These are phyloP conservation scores for Paramormyrops kingsleyae DNA, from an alignment of 2,113 vertebrate species.

Conservation along the genomic window DNA sequence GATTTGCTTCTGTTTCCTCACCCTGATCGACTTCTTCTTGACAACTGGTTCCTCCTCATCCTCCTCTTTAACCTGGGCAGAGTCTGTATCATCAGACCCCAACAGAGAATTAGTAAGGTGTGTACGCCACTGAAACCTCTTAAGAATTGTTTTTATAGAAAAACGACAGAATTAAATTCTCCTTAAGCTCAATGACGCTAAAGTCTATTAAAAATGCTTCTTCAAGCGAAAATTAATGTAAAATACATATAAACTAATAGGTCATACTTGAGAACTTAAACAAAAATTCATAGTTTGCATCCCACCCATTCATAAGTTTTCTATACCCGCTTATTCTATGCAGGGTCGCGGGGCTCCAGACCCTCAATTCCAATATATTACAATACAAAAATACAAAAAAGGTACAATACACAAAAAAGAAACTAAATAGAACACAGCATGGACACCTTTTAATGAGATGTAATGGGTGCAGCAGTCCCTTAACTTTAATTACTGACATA, in stretches of 20 bases:
- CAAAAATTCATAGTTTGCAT: not conserved
- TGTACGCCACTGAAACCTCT: not conserved
- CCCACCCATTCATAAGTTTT: not conserved
- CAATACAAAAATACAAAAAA: not conserved
- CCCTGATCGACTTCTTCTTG: slow-evolving; percentile 47
- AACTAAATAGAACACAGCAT: not conserved
- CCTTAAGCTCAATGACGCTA: not conserved
- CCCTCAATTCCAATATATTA: not conserved
- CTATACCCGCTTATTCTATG: not conserved
- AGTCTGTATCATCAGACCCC: slow-evolving; percentile 34
- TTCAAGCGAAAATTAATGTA: not conserved
- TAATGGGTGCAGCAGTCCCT: not conserved
- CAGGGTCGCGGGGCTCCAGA: not conserved
- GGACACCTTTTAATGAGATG: not conserved
- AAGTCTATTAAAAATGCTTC: not conserved
- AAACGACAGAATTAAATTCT: not conserved
- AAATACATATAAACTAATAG: not conserved
- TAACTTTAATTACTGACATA: not conserved
- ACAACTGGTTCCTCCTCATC: slow-evolving; percentile 40
- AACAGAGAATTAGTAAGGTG: not conserved
- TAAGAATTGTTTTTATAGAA: not conserved
- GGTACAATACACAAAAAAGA: not conserved
- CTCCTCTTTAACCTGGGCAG: slow-evolving; percentile 47
- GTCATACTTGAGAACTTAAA: not conserved
- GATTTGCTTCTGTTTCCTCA: slow-evolving; percentile 36